phyloP scores from a whole-genome alignment of 2,888 invertebrate genomes.

The Epirrhoe tristata region DNA sequence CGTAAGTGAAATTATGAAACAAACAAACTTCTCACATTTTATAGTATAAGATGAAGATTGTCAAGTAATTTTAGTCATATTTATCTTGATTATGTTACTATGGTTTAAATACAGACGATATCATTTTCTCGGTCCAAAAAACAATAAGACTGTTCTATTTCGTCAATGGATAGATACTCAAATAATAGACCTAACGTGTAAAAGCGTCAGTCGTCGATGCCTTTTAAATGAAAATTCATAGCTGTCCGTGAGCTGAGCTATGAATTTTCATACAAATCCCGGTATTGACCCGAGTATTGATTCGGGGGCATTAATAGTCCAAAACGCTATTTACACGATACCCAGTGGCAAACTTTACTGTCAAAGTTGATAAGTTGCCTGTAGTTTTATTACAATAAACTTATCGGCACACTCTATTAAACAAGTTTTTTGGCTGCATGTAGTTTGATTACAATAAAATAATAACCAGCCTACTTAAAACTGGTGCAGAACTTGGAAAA shows the following conservation, averaged over 20 bases:
- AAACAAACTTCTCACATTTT: background rate
- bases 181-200: too few relatives aligned
- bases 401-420: background rate
- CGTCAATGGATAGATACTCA: background rate
- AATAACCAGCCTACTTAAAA: background rate
- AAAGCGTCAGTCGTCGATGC: too few relatives aligned
- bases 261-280: too few relatives aligned
- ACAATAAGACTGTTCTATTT: background rate
- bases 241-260: too few relatives aligned
- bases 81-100: background rate
- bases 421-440: background rate
- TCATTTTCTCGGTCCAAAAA: background rate
- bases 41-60: background rate
- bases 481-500: slow-evolving; percentile 11
- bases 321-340: too few relatives aligned
- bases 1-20: background rate
- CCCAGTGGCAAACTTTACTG: too few relatives aligned
- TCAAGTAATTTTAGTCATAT: background rate
- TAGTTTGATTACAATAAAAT: background rate
- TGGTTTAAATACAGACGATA: background rate
- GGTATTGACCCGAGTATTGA: too few relatives aligned
- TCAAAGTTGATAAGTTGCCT: too few relatives aligned
- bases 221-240: too few relatives aligned
- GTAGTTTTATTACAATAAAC: too few relatives aligned
- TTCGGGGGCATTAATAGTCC: too few relatives aligned